These are phyloP conservation scores for Theonella swinhoei DNA, from an alignment of 37 sponge, comb jelly and placozoan genomes.

Conservation along the genomic window DNA sequence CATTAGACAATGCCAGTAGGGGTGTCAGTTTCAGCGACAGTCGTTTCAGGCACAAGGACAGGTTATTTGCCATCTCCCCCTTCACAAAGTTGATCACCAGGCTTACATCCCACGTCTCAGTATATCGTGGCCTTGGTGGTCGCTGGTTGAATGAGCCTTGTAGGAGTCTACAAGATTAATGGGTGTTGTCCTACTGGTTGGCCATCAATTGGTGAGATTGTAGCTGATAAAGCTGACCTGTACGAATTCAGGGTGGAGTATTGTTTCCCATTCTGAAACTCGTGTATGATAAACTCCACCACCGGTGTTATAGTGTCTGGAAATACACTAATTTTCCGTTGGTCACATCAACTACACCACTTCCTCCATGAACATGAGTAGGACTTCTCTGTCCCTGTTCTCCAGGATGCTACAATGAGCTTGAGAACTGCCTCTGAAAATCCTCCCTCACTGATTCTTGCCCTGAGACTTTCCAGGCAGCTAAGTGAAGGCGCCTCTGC, in stretches of 20 bases:
- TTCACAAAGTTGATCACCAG: slow-evolving; percentile 16
- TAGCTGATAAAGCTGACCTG: slow-evolving; percentile 39
- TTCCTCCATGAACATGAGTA: not conserved
- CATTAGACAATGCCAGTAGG: slow-evolving; percentile 15
- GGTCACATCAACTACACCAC: not conserved
- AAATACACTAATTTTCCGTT: not conserved
- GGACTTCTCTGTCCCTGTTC: not conserved
- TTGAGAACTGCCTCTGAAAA: not conserved
- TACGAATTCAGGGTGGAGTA: not conserved
- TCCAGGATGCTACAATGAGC: not conserved
- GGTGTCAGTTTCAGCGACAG: slow-evolving; percentile 10
- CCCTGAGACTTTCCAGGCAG: slow-evolving; percentile 8
- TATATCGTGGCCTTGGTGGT: slow-evolving; percentile 2
- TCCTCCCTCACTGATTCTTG: not conserved
- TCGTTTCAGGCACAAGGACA: not conserved
- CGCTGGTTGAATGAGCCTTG: not conserved
- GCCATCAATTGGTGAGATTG: slow-evolving; percentile 15
- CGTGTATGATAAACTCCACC: not conserved
- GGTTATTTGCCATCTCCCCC: not conserved
- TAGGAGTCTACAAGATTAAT: not conserved
- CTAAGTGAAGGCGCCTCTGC: not conserved
- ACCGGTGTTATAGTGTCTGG: not conserved
- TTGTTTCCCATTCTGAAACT: too few species aligned
- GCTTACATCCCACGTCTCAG: slow-evolving; percentile 16
- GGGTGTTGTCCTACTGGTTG: slow-evolving; percentile 16